A percentile compares a stretch with the other conserved stretches of the same genome.
These are phyloP conservation scores for Andrena fulva DNA, from an alignment of 2,888 invertebrate species.

Conservation along the genomic window DNA sequence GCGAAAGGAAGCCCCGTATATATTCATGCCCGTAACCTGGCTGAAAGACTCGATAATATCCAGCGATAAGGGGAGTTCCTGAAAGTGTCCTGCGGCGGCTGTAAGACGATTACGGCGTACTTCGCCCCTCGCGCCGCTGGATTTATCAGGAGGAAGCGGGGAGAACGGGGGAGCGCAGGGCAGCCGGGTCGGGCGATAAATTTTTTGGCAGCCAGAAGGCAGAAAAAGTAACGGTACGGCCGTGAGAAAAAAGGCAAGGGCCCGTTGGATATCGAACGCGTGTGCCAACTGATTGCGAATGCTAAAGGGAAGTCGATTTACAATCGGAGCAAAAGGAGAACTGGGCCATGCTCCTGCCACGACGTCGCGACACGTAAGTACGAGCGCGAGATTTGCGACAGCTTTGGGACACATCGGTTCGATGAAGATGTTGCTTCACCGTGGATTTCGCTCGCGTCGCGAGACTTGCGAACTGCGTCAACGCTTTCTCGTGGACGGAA, in stretches of 20 bases:
- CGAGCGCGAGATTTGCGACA: neutral
- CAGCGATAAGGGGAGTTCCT: constrained; percentile 53
- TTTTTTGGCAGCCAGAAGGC: constrained; percentile 38
- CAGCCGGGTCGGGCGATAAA: constrained; percentile 41
- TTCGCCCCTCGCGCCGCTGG: constrained; percentile 33
- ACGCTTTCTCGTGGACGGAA: neutral
- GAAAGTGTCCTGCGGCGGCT: constrained; percentile 60
- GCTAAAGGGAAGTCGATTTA: constrained; percentile 34
- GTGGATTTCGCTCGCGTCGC: neutral
- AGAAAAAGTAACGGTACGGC: constrained; percentile 33
- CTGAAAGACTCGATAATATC: constrained; percentile 55
- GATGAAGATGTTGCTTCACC: too few species aligned
- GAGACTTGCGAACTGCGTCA: neutral
- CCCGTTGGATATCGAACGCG: constrained; percentile 7
- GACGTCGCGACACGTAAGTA: neutral
- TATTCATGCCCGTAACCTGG: constrained; percentile 12
- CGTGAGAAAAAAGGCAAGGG: neutral
- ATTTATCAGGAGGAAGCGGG: constrained; percentile 40
- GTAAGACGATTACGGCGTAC: constrained; percentile 62
- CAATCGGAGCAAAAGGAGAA: neutral
- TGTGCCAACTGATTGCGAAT: constrained; percentile 14
- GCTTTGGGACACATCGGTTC: neutral
- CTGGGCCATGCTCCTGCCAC: neutral
- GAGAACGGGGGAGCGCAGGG: neutral
- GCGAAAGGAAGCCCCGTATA: constrained; percentile 38